Evolutionary conservation across 2,797 vertebrate genomes (phyloP), one percentile per base, ranked within the genome.

Genomic region (Arrhamphus sclerolepis): DNA sequence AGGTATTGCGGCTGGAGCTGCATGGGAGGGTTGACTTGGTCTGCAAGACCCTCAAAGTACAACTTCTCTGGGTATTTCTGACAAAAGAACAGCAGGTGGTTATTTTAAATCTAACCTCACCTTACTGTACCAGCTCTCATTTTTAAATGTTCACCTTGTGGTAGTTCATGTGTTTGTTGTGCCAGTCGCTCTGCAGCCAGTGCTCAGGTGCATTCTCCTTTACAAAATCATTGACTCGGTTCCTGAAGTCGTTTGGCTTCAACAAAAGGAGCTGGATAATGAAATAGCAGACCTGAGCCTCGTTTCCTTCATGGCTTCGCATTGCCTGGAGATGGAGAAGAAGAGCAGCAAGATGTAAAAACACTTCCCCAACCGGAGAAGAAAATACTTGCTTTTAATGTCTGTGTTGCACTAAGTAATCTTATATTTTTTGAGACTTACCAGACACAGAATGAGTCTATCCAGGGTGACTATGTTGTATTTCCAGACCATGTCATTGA

Each of bases 401-500:
- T 26, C 24, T 26, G 24, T 6, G 24, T 22, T 20, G 38, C 8
- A 14, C 31, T 34, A 29, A 21, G 0, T 21, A 8, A 66, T 2
- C 16, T 19, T 8, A 7, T 3, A 43, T 26, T 22, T 2, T 66
- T 13, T n/a, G 3, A 3, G 1, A 70, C 93, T 94, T 91, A 99
- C 98, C 96, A 99, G 89, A 77, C 98, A 99, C 60, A 99, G 88
- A 75, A 99, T 98, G 70, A 99, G 89, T 53, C 98, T 85, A 75
- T 99, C 98, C 93, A 99, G 75, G 0, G 98, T 99, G 82, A 99
- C 98, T 17, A 99, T 99, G 92, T 99, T 99, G 88, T 98, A 98
- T 59, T 99, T 99, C 98, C 98, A 99, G 26, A 99, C 97, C 98
- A 99, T 99, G 87, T 99, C 97, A 60, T 99, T 99, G 62, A 99